Conservation (phyloP, 2,797 vertebrate species). For the Pteronotus mesoamericanus region DNA sequence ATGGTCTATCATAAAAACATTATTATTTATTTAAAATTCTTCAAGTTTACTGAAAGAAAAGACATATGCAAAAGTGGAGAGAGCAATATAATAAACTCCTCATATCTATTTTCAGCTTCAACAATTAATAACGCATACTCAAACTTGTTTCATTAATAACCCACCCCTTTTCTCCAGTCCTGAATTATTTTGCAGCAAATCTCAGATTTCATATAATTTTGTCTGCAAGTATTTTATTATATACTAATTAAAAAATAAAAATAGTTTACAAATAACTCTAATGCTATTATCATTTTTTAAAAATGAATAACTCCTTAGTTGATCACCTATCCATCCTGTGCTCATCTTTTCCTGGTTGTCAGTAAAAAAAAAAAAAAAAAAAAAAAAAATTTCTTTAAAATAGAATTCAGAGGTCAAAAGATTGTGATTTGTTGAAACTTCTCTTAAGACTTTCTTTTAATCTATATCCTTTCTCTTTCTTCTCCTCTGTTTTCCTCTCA, state of each 20-base stretch:
- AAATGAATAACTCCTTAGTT: background rate
- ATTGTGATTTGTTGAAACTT: background rate
- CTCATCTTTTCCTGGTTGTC: background rate
- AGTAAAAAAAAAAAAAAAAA: background rate
- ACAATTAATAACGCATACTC: background rate
- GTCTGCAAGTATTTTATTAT: background rate
- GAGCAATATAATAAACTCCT: background rate
- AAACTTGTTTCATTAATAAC: background rate
- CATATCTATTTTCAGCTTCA: background rate
- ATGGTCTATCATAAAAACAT: background rate
- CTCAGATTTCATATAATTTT: background rate
- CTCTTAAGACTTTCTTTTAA: background rate
- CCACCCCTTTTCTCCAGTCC: background rate
- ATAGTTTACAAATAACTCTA: background rate
- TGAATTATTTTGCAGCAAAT: background rate
- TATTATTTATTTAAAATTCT: background rate
- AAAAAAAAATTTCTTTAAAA: background rate
- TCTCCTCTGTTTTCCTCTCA: background rate
- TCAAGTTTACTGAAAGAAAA: background rate
- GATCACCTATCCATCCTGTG: background rate
- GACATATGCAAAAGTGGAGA: background rate
- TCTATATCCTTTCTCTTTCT: background rate
- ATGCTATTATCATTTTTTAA: background rate
- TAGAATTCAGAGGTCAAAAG: background rate
- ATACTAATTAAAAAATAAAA: background rate